phyloP scores from a whole-genome alignment of 2,797 vertebrate species.

The Heliangelus exortis region DNA sequence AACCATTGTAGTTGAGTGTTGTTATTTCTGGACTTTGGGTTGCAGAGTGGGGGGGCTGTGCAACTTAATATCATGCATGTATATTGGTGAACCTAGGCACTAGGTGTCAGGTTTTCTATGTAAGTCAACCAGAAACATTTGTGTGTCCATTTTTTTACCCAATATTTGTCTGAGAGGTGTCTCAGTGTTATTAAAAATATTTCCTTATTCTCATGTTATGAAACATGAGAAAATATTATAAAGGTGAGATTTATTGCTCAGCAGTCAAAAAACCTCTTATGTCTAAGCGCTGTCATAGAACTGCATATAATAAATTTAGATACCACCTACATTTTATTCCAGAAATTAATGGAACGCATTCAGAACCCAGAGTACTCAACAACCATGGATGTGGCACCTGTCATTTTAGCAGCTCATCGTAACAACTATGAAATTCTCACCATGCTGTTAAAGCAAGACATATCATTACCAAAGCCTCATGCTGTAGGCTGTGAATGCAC shows the following conservation, averaged over 20 bases:
- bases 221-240: background rate
- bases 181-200: background rate
- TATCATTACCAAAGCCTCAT: constrained; percentile 96
- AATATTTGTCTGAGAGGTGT: background rate
- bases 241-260: background rate
- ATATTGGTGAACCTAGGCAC: background rate
- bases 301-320: constrained; percentile 33
- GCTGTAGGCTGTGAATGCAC: constrained; percentile 98
- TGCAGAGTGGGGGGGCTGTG: background rate
- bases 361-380: constrained; percentile 99
- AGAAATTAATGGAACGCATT: constrained; percentile 99
- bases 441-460: constrained; percentile 97
- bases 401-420: constrained; percentile 97
- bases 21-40: constrained; percentile 50
- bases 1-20: constrained; percentile 91
- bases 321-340: constrained; percentile 52
- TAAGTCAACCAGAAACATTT: background rate
- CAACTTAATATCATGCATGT: background rate
- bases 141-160: background rate
- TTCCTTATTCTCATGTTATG: background rate
- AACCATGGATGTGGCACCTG: constrained; percentile 98
- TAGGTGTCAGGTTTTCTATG: background rate
- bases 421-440: constrained; percentile 99
- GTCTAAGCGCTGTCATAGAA: background rate
- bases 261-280: background rate